Base-by-base conservation (phyloP, 1,140 invertebrate species). In the Calosoma granatense region DNA sequence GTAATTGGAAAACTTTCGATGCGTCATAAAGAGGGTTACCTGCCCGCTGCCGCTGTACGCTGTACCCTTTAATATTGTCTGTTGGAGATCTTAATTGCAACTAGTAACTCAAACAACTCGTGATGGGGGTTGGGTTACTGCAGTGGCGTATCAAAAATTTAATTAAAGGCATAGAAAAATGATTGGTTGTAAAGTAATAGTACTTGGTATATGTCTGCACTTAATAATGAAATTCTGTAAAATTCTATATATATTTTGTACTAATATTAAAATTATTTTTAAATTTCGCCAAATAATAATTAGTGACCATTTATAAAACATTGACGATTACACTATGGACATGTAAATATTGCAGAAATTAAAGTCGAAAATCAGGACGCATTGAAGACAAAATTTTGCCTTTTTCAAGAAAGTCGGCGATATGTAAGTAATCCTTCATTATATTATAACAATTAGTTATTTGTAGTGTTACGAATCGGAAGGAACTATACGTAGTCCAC, bases 1-100 rank as follows among this genome's bases (percentile, higher is more conserved):
- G 15, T 47, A 47, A 47, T 47, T 47, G 41, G 41, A 47, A 47
- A 47, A 47, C 41, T 47, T 47, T 47, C 41, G 15, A 47, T 47
- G 41, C 17, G 41, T 11, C 41, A 4, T 47, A 47, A 6, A 47
- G 6, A 47, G 6, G 3, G 41, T 47, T 12, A 47, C 41, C 15
- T 47, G 15, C 26, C 14, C 14, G 26, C 26, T 30, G 4, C 26
- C 4, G 4, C 6, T 4, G 14, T 6, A 30, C 14, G 26, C 6
- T 47, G 15, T 11, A 47, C 15, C 3, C 6, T 47, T 47, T 47
- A 47, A 47, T 47, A 47, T 47, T 47, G 6, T 47, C 9, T 47
- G 41, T 47, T 47, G 9, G 15, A 9, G 3, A 17, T 47, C 41
- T 47, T 47, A 47, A 47, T 47, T 47, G 15, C 15, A 47, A 47